These are phyloP conservation scores for Lasiurus cinereus DNA, from an alignment of 2,113 vertebrate species.

Conservation along the genomic window DNA sequence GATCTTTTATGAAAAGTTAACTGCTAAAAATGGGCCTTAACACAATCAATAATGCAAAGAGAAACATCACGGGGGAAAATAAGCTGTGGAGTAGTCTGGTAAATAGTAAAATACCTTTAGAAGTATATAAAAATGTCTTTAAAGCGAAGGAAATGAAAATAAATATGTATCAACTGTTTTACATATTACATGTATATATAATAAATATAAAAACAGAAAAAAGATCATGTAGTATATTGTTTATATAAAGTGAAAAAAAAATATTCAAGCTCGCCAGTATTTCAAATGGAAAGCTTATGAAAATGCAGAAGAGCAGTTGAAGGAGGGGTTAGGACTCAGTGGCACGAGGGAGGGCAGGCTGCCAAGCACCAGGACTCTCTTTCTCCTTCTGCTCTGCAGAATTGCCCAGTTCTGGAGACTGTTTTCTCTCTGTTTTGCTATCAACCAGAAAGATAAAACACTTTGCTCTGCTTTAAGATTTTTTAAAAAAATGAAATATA, in stretches of 20 bases:
- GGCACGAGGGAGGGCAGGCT: not conserved
- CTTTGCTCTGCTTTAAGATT: conserved; percentile 8
- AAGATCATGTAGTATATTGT: not conserved
- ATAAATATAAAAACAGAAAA: not conserved
- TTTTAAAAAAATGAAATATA: not conserved
- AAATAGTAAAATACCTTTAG: conserved; percentile 16
- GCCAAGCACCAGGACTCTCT: not conserved
- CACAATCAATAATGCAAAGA: not conserved
- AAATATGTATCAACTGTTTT: not conserved
- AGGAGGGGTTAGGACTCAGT: not conserved
- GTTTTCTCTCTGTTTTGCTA: not conserved
- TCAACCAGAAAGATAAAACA: not conserved
- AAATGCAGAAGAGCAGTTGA: not conserved
- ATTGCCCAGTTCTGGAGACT: not conserved
- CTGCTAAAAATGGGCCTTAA: not conserved
- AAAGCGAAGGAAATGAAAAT: conserved; percentile 18
- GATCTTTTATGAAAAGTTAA: conserved; percentile 10
- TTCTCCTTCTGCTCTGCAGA: not conserved
- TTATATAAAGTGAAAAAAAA: not conserved
- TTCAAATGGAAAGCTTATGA: not conserved
- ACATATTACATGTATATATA: not conserved
- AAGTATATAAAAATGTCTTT: conserved; percentile 17
- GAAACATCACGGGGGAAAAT: not conserved
- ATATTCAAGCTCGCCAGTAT: not conserved
- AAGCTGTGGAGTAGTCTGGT: conserved; percentile 16